Percentiles rank a stretch among this genome's conserved stretches.
Conservation (phyloP, 2,113 vertebrate genomes). For the Talpa occidentalis region DNA sequence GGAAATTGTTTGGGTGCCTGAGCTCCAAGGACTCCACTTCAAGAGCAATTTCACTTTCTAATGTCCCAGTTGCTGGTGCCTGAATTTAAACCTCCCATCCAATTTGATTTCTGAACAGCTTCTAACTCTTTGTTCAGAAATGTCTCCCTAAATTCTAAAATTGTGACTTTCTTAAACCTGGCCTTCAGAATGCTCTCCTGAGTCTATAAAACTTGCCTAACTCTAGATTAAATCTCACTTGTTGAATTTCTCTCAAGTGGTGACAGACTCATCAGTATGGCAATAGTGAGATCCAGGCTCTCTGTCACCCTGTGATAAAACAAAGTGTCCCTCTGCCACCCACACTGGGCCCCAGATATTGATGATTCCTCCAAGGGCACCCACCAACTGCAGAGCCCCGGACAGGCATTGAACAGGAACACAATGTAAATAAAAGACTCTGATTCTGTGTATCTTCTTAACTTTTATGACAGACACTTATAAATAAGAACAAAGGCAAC, state of each 20-base stretch:
- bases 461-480: neutral
- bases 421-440: neutral
- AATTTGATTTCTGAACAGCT: neutral
- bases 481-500: neutral
- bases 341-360: neutral
- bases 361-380: neutral
- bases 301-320: neutral
- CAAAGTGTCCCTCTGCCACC: neutral
- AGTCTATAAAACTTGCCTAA: neutral
- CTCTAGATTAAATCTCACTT: neutral
- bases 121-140: neutral
- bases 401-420: neutral
- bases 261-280: rapidly evolving
- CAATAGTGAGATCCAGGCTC: neutral
- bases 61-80: neutral
- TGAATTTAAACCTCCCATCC: neutral
- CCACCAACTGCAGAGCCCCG: neutral
- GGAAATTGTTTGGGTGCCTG: neutral
- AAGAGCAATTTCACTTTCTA: neutral
- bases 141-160: neutral
- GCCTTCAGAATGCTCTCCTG: neutral
- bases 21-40: neutral
- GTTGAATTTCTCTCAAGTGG: neutral
- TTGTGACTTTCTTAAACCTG: neutral
- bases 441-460: neutral